Percentiles rank a stretch among this genome's conserved stretches.
These are phyloP conservation scores for Chydorus sphaericus DNA, from an alignment of 2,888 invertebrate genomes.

Conservation along the genomic window DNA sequence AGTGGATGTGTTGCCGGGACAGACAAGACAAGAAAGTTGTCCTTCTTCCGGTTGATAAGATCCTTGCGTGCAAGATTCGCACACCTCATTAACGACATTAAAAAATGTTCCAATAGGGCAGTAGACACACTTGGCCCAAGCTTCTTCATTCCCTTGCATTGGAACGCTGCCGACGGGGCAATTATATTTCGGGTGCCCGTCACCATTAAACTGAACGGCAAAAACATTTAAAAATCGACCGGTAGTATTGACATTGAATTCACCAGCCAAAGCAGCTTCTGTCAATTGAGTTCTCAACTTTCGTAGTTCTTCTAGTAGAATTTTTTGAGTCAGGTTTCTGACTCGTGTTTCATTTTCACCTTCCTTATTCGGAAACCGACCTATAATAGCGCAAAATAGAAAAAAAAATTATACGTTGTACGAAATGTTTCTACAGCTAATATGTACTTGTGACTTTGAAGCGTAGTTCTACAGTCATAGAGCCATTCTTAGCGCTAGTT, in stretches of 20 bases:
- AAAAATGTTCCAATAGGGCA: constrained; percentile 50
- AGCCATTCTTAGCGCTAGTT: background rate
- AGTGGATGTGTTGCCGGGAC: constrained; percentile 43
- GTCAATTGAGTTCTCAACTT: constrained; percentile 14
- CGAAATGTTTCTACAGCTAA: no score
- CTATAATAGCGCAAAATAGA: no score
- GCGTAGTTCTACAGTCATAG: background rate
- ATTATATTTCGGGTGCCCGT: constrained; percentile 23
- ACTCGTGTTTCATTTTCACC: no score
- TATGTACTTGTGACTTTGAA: background rate
- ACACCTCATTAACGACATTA: constrained; percentile 36
- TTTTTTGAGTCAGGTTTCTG: background rate
- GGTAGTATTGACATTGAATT: constrained; percentile 24
- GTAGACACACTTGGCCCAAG: constrained; percentile 41
- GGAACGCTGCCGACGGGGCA: constrained; percentile 41
- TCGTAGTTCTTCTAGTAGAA: constrained; percentile 11
- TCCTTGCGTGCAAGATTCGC: constrained; percentile 42
- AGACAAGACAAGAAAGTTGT: constrained; percentile 37
- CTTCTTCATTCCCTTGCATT: constrained; percentile 16
- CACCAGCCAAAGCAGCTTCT: constrained; percentile 26
- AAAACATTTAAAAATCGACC: constrained; percentile 8
- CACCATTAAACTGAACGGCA: constrained; percentile 1
- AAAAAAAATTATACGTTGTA: no score
- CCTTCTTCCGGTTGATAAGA: constrained; percentile 42
- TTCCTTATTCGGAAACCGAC: background rate